Percentiles rank a stretch among this genome's conserved stretches.
phyloP scores from a whole-genome alignment of 1,140 invertebrate genomes.

The Lordiphosa stackelbergi region DNA sequence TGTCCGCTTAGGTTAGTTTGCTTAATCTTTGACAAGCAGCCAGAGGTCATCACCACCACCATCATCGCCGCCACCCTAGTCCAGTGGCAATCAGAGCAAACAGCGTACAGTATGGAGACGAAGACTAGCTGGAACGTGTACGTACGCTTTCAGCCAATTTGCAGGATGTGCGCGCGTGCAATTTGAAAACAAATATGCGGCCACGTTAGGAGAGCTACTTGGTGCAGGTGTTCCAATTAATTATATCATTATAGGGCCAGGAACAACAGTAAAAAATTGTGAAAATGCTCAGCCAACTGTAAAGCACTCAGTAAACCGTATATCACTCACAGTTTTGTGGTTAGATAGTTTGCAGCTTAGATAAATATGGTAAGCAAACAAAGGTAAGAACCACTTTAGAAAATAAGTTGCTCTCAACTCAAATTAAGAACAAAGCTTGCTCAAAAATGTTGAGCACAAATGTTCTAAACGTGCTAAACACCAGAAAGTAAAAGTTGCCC shows the following conservation, averaged over 20 bases:
- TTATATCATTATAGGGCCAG: conserved; percentile 37
- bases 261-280: not conserved
- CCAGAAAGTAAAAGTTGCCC: too few species aligned
- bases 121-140: conserved; percentile 12
- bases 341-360: too few species aligned
- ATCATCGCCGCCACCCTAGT: conserved; percentile 2
- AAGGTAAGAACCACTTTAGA: too few species aligned
- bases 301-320: not conserved
- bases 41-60: conserved; percentile 56
- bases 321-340: too few species aligned
- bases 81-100: conserved; percentile 45
- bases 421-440: too few species aligned
- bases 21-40: conserved; percentile 74
- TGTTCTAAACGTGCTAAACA: too few species aligned
- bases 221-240: conserved; percentile 32
- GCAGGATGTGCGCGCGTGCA: conserved; percentile 25
- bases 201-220: conserved; percentile 1
- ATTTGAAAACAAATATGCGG: conserved; percentile 43
- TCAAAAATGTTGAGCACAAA: too few species aligned
- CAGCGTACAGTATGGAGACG: conserved; percentile 24
- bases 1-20: conserved; percentile 63
- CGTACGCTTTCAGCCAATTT: conserved; percentile 8
- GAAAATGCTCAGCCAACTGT: conserved; percentile 21
- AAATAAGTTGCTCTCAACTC: too few species aligned
- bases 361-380: too few species aligned